Evolutionary conservation across 2,113 vertebrate species (phyloP).

Genomic region (Prietella phreatophila): DNA sequence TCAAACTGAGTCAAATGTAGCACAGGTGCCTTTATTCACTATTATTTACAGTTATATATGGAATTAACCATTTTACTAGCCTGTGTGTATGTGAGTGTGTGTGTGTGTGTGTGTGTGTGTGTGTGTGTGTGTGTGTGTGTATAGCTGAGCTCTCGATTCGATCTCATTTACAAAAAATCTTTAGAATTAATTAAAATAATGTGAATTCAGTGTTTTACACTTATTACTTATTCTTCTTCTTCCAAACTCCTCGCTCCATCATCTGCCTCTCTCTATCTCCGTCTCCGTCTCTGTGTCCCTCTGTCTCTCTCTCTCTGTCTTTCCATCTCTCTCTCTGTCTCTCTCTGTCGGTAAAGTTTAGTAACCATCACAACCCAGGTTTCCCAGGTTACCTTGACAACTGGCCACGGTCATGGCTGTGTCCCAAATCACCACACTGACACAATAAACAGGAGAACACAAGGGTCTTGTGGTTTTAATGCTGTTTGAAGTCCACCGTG

Average conservation of each 20-base stretch:
- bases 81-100: neutral
- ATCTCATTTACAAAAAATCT: neutral
- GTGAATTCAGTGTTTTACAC: neutral
- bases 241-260: neutral
- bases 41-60: neutral
- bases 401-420: neutral
- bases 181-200: neutral
- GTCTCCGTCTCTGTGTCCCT: no score
- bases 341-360: neutral
- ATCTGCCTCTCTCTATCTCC: no score
- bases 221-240: neutral
- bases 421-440: neutral
- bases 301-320: neutral
- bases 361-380: neutral
- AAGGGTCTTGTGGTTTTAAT: neutral
- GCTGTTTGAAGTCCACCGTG: neutral
- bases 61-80: neutral
- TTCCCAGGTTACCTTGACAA: neutral
- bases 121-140: neutral
- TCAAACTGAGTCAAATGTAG: neutral
- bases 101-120: neutral
- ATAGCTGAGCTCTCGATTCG: neutral
- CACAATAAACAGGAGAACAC: neutral
- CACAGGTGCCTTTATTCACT: neutral
- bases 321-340: no score